Evolutionary conservation across 2,113 vertebrate species (phyloP).

Genomic region (Eleginops maclovinus): DNA sequence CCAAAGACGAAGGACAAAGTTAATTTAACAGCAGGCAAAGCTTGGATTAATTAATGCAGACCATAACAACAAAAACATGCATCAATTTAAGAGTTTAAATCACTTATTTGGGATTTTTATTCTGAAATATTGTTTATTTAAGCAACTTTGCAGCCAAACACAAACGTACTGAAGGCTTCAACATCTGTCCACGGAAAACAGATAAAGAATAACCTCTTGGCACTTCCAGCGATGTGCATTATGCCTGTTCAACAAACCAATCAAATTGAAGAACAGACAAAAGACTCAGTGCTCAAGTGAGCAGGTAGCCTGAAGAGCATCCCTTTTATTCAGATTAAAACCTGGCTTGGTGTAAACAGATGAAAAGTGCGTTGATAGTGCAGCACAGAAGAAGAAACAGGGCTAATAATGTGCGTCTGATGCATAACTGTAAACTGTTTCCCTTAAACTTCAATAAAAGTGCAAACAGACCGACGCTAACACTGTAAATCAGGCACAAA

Average conservation of each 20-base stretch:
- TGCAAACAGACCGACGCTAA: constrained; percentile 20
- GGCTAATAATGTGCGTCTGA: constrained; percentile 5
- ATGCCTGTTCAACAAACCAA: no score
- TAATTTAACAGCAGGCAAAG: neutral
- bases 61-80: constrained; percentile 7
- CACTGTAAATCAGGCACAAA: constrained; percentile 60
- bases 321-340: constrained; percentile 13
- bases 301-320: constrained; percentile 8
- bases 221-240: no score
- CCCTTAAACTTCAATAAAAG: neutral
- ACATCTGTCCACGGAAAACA: no score
- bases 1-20: neutral
- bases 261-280: neutral
- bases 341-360: constrained; percentile 8
- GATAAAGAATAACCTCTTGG: no score
- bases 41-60: constrained; percentile 31
- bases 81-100: constrained; percentile 6
- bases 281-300: no score
- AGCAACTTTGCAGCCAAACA: constrained; percentile 2
- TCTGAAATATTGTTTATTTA: constrained; percentile 11
- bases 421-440: constrained; percentile 7
- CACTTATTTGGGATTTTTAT: neutral
- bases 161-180: neutral
- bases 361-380: constrained; percentile 37
- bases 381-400: neutral